Evolutionary conservation across 2,113 vertebrate species (phyloP).

Genomic region (Pipra filicauda): DNA sequence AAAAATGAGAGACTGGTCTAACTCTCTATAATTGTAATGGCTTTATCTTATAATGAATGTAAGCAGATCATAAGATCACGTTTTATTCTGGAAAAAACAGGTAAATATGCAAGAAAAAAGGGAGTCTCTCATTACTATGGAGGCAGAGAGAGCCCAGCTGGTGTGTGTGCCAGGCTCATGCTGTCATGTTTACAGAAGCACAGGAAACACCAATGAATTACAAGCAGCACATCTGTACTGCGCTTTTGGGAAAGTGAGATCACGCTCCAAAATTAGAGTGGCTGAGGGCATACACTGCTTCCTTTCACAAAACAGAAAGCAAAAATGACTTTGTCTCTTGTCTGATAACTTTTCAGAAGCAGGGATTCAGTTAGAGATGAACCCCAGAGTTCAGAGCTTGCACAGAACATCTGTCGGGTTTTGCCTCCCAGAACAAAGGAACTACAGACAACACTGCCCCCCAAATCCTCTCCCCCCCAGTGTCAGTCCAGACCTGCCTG

Average conservation of each 20-base stretch:
- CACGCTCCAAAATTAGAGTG: not conserved
- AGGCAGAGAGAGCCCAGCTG: not conserved
- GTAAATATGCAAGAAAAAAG: not conserved
- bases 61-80: not conserved
- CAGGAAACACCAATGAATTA: not conserved
- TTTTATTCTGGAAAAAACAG: not conserved
- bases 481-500: not conserved
- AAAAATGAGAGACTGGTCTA: not conserved
- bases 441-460: not conserved
- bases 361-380: not conserved
- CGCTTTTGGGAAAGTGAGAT: not conserved
- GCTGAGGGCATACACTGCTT: not conserved
- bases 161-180: not conserved
- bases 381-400: not conserved
- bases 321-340: not conserved
- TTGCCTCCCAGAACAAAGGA: not conserved
- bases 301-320: slow-evolving; percentile 7
- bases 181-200: not conserved
- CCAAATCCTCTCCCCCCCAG: not conserved
- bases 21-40: not conserved
- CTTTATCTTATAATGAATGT: not conserved
- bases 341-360: not conserved
- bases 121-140: not conserved
- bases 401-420: not conserved
- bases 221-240: not conserved